Evolutionary conservation across 2,888 invertebrate genomes (phyloP).

Genomic region (Alsophila aescularia): DNA sequence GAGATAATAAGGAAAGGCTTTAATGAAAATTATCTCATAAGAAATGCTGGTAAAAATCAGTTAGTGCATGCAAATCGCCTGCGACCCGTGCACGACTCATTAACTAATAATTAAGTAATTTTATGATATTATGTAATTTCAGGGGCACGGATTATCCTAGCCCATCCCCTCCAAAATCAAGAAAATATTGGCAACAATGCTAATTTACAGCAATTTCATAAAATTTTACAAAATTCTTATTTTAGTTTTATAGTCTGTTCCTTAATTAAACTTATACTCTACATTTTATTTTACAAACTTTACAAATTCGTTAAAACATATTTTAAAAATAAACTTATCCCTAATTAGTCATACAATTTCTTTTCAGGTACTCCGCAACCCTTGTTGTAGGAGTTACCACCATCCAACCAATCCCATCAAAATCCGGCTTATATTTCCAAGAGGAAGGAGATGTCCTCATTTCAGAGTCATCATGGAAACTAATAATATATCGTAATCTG

Average conservation of each 20-base stretch:
- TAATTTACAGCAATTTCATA: not conserved
- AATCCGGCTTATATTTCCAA: constrained; percentile 33
- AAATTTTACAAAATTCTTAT: constrained; percentile 11
- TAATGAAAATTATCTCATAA: not conserved
- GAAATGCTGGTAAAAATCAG: constrained; percentile 30
- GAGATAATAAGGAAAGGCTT: constrained; percentile 41
- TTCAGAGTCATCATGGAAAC: constrained; percentile 37
- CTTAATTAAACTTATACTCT: constrained; percentile 18
- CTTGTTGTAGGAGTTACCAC: constrained; percentile 12
- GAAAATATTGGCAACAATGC: not conserved
- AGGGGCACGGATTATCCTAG: not conserved
- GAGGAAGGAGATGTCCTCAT: constrained; percentile 26
- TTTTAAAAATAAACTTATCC: not conserved
- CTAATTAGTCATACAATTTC: constrained; percentile 3
- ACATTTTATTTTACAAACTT: constrained; percentile 15
- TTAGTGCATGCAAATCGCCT: constrained; percentile 40
- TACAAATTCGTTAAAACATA: constrained; percentile 12
- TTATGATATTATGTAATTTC: not conserved
- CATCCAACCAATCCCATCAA: constrained; percentile 26
- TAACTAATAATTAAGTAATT: no score
- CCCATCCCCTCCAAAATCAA: not conserved
- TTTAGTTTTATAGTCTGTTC: constrained; percentile 19
- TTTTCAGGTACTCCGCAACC: constrained; percentile 26
- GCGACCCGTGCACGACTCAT: constrained; percentile 17
- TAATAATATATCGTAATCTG: constrained; percentile 36